Evolutionary conservation across 2,888 invertebrate species (phyloP).

Genomic region (Drosophila eohydei): DNA sequence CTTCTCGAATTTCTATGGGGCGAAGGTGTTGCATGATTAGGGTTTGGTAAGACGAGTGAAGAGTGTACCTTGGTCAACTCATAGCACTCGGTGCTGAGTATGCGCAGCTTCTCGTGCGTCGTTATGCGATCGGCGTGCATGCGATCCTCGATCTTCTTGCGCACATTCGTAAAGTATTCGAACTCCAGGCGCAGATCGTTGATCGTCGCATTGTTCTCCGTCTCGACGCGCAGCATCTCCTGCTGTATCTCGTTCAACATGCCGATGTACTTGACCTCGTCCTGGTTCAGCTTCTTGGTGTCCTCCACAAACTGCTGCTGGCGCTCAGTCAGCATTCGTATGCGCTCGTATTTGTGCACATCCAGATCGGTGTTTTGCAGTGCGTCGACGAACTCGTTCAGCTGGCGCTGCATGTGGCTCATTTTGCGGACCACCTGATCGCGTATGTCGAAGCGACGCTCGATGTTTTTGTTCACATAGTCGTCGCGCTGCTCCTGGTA

Average conservation of each 20-base stretch:
- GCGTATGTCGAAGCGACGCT: constrained; percentile 72
- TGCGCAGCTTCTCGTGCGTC: constrained; percentile 75
- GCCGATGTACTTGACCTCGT: constrained; percentile 55
- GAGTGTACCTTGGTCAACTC: constrained; percentile 70
- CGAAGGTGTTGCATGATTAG: background rate
- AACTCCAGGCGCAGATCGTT: constrained; percentile 77
- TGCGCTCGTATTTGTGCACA: constrained; percentile 75
- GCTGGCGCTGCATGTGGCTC: constrained; percentile 68
- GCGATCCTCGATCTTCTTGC: constrained; percentile 71
- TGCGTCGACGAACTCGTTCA: constrained; percentile 66
- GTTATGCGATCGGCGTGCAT: constrained; percentile 62
- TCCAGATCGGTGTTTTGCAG: constrained; percentile 71
- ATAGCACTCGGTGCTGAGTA: constrained; percentile 75
- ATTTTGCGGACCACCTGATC: constrained; percentile 74
- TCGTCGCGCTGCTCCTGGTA: constrained; percentile 75
- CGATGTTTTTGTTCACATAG: constrained; percentile 73
- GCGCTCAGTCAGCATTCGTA: constrained; percentile 70
- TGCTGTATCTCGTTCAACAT: constrained; percentile 57
- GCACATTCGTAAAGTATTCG: constrained; percentile 76
- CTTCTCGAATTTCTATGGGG: constrained; percentile 70
- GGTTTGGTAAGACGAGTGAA: background rate
- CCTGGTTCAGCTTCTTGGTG: constrained; percentile 62
- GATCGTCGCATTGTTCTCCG: constrained; percentile 62
- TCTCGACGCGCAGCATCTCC: constrained; percentile 65
- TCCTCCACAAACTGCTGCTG: constrained; percentile 77